Evolutionary conservation across 2,113 vertebrate species (phyloP).

Genomic region (Embiotoca jacksoni): DNA sequence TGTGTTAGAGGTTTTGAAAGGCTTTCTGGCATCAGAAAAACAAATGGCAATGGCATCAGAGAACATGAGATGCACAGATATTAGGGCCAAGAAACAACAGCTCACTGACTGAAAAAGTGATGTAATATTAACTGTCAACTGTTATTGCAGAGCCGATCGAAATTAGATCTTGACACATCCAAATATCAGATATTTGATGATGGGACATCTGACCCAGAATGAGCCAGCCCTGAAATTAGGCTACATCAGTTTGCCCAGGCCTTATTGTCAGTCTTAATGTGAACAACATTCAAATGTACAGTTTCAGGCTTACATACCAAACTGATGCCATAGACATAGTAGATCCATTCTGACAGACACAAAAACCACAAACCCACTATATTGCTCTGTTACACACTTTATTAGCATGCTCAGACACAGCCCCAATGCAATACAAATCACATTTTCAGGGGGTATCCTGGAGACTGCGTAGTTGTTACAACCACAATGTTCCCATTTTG

Average conservation of each 20-base stretch:
- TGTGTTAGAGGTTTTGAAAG: background rate
- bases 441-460: background rate
- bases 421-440: background rate
- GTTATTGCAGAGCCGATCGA: background rate
- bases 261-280: background rate
- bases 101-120: background rate
- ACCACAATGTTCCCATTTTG: background rate
- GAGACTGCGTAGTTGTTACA: background rate
- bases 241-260: background rate
- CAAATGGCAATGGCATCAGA: background rate
- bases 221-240: background rate
- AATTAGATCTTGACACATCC: background rate
- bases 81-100: background rate
- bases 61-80: background rate
- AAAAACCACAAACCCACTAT: background rate
- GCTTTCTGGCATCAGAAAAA: conserved; percentile 6
- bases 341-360: background rate
- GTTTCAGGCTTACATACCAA: background rate
- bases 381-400: background rate
- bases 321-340: too few relatives aligned
- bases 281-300: background rate
- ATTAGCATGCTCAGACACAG: background rate
- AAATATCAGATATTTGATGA: background rate
- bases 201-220: background rate
- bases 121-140: too few relatives aligned